These are phyloP conservation scores for Crotalus tigris DNA, from an alignment of 2,113 vertebrate species.

Conservation along the genomic window DNA sequence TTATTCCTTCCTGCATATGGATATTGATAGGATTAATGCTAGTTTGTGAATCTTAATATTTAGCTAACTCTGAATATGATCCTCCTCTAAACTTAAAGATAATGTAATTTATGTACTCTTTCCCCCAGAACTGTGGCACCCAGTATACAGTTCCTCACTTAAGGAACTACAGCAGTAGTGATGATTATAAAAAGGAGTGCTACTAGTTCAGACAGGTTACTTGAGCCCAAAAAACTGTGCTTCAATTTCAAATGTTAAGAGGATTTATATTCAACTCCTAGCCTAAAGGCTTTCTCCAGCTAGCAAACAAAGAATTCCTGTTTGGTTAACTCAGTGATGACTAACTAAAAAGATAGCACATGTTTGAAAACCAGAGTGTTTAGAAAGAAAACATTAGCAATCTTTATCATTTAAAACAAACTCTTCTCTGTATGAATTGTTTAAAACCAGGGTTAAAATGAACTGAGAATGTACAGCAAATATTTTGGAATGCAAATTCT, in stretches of 20 bases:
- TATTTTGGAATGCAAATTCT: background rate
- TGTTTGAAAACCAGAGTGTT: background rate
- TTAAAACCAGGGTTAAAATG: background rate
- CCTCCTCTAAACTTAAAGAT: background rate
- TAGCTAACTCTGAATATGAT: background rate
- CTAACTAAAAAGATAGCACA: background rate
- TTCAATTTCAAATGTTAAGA: background rate
- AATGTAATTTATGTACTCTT: background rate
- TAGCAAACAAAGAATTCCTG: background rate
- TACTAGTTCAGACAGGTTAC: background rate
- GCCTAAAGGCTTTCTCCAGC: background rate
- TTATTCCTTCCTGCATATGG: background rate
- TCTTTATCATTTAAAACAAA: background rate
- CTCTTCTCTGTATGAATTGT: background rate
- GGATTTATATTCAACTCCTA: background rate
- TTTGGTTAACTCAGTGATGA: background rate
- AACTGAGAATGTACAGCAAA: background rate
- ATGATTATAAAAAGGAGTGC: background rate
- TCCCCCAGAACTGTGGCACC: background rate
- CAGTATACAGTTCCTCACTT: background rate
- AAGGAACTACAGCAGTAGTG: background rate
- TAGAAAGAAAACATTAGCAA: background rate
- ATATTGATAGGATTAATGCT: background rate
- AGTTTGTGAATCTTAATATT: background rate
- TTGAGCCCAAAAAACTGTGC: background rate